A percentile compares a stretch with the other conserved stretches of the same genome.
Conservation (phyloP, 2,888 invertebrate species). For the Drosophila neotestacea region DNA sequence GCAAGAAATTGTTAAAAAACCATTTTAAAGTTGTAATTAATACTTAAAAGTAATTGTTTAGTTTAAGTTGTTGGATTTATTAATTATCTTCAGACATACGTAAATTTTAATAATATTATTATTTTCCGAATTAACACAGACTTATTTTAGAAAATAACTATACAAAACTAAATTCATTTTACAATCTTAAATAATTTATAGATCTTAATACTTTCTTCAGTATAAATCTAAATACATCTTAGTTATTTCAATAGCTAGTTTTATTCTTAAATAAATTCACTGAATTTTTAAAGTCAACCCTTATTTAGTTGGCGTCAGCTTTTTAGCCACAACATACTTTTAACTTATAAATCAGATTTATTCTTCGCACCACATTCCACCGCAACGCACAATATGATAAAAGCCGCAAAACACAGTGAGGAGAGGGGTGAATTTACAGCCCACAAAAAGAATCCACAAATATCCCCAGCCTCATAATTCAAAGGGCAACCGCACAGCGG, state of each 20-base stretch:
- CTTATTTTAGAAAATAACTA: no score
- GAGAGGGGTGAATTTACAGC: not conserved
- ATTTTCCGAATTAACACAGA: no score
- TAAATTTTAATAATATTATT: no score
- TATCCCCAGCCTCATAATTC: conserved; percentile 66
- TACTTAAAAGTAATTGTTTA: no score
- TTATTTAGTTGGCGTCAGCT: conserved; percentile 2
- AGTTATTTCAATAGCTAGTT: no score
- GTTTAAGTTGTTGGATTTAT: no score
- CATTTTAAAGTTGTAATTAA: no score
- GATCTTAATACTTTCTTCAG: no score
- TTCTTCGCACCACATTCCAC: conserved; percentile 70
- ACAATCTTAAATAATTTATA: no score
- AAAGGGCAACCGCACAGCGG: conserved; percentile 33
- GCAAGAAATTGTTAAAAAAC: not conserved
- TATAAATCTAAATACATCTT: no score
- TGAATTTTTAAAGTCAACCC: conserved; percentile 9
- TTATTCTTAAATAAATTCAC: not conserved
- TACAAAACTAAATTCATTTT: no score
- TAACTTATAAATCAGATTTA: conserved; percentile 65
- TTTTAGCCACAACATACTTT: conserved; percentile 18
- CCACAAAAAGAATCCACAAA: conserved; percentile 23
- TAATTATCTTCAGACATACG: no score
- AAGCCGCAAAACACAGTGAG: conserved; percentile 36
- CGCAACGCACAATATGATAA: conserved; percentile 59